Evolutionary conservation across 2,797 vertebrate species (phyloP), one percentile per base, ranked within the genome.

Genomic region (Microhierax caerulescens): DNA sequence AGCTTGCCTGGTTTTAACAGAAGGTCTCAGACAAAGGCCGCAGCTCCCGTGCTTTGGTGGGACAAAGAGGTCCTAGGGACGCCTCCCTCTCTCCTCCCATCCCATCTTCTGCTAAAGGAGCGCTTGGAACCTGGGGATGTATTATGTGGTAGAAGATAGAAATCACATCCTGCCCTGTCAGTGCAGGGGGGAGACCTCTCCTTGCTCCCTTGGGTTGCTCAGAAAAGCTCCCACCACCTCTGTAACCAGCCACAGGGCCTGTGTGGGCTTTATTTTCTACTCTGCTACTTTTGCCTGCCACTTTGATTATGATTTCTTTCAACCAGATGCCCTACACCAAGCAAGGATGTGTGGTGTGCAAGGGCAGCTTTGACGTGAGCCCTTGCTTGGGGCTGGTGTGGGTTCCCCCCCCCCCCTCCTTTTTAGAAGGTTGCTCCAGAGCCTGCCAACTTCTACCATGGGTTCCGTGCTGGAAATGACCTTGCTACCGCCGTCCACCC

Each of bases 331-430:
- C 36, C 67, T 60, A 7, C 2, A 11, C 20, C 37, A 32, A 45
- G 57, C 14, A 37, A 45, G 60, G 48, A 41, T 8, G 18, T 3
- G 0, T 0, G 0, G 4, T 25, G 10, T 41, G 4, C 9, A 53
- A 30, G 37, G 34, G 27, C 36, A 48, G 30, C 20, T 70, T 32
- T 30, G 47, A 37, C 4, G 2, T 0, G 2, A 53, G 23, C n/a
- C 60, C 13, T 1, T 7, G 53, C 13, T 1, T 7, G 53, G 19
- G 60, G n/a, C 6, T 65, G 41, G 1, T 18, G 17, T 39, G 32
- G 20, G 3, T 54, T n/a, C n/a, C n/a, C n/a, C n/a, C n/a, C n/a
- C n/a, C n/a, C 5, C 7, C 21, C 18, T 53, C 0, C 0, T 0
- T 82, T 93, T 36, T 53, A 27, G 25, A 56, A 50, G 51, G 41